Percentiles rank a stretch among this genome's conserved stretches.
These are phyloP conservation scores for Symphodus melops DNA, from an alignment of 2,113 vertebrate genomes.

Conservation along the genomic window DNA sequence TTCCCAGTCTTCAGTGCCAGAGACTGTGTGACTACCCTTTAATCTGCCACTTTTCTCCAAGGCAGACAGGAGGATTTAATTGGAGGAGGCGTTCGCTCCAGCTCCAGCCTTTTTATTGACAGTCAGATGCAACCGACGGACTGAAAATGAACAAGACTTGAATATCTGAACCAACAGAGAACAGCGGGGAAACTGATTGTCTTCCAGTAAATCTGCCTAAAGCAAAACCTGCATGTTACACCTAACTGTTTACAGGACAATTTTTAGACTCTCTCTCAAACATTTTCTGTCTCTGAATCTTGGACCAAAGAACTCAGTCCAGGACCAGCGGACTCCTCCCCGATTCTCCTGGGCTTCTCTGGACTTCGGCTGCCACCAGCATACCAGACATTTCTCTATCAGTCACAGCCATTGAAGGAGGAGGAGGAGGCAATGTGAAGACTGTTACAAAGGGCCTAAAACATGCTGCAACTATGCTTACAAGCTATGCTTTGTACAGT, in stretches of 20 bases:
- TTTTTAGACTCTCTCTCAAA: slow-evolving; percentile 35
- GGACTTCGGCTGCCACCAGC: slow-evolving; percentile 73
- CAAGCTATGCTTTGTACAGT: slow-evolving; percentile 66
- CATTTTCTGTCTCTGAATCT: slow-evolving; percentile 43
- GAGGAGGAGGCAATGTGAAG: slow-evolving; percentile 47
- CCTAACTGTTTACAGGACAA: slow-evolving; percentile 72
- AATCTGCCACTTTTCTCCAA: slow-evolving; percentile 38
- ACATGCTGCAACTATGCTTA: slow-evolving; percentile 73
- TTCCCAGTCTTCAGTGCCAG: slow-evolving; percentile 56
- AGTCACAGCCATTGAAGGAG: slow-evolving; percentile 55
- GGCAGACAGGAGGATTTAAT: slow-evolving; percentile 18
- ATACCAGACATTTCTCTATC: slow-evolving; percentile 68
- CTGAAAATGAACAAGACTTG: slow-evolving; percentile 9
- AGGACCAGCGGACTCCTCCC: slow-evolving; percentile 48
- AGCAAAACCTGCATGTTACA: slow-evolving; percentile 56
- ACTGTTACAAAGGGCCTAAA: slow-evolving; percentile 72
- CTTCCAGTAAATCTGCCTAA: slow-evolving; percentile 26
- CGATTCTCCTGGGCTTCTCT: slow-evolving; percentile 42
- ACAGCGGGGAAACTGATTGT: background rate
- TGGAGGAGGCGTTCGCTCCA: slow-evolving; percentile 8
- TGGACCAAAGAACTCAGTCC: slow-evolving; percentile 70
- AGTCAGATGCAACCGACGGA: background rate
- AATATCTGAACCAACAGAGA: slow-evolving; percentile 3
- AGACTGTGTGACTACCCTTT: slow-evolving; percentile 56
- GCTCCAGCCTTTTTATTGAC: slow-evolving; percentile 10